These are phyloP conservation scores for Drymodes brunneopygia DNA, from an alignment of 2,113 vertebrate species.

Conservation along the genomic window DNA sequence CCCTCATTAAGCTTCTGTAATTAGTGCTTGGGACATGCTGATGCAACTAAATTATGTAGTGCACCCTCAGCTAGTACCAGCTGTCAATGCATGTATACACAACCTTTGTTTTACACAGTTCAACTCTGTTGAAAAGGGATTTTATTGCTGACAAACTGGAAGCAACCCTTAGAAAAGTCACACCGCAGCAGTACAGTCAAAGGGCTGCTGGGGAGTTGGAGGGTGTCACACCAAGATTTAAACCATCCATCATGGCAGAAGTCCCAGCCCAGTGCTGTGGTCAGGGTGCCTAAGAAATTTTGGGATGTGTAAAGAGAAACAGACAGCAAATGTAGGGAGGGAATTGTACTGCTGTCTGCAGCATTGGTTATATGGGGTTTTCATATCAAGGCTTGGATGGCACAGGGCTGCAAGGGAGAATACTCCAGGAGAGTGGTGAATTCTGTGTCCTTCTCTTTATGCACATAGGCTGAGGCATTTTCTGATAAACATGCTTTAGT, in stretches of 20 bases:
- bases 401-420: background rate
- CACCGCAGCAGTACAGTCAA: rapidly evolving
- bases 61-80: background rate
- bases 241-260: background rate
- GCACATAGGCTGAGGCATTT: background rate
- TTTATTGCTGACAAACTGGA: background rate
- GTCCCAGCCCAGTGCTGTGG: background rate
- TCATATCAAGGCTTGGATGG: background rate
- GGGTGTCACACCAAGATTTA: background rate
- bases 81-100: background rate
- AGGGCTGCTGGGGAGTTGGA: rapidly evolving
- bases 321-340: background rate
- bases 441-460: background rate
- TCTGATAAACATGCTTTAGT: background rate
- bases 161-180: background rate
- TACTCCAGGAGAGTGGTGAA: background rate
- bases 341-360: rapidly evolving
- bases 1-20: background rate
- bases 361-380: background rate
- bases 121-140: background rate
- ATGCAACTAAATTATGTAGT: background rate
- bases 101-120: background rate
- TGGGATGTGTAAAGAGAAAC: background rate
- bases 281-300: background rate
- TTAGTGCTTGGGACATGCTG: background rate